These are phyloP conservation scores for Eueides isabella DNA, from an alignment of 1,140 invertebrate species.

Conservation along the genomic window DNA sequence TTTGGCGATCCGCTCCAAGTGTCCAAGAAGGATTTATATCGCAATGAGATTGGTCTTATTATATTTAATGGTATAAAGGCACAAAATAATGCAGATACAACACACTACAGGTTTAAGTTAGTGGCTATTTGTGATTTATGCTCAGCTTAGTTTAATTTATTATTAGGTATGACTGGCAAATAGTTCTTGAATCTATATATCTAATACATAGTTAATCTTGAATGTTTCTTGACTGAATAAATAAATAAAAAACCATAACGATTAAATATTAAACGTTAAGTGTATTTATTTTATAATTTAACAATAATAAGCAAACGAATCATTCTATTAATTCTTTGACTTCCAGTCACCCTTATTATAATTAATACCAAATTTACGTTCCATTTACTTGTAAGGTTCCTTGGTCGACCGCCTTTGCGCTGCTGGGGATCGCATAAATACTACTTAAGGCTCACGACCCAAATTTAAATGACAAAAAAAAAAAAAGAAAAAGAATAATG, in stretches of 20 bases:
- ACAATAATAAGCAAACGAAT: neutral
- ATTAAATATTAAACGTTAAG: too few species aligned
- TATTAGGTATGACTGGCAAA: constrained; percentile 11
- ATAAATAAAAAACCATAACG: neutral
- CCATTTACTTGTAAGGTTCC: constrained; percentile 36
- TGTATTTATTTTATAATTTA: neutral
- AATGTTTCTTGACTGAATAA: neutral
- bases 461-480: constrained; percentile 66
- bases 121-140: constrained; percentile 48
- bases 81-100: constrained; percentile 55
- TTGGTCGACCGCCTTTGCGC: constrained; percentile 62
- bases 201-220: neutral
- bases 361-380: constrained; percentile 27
- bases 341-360: constrained; percentile 12
- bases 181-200: neutral
- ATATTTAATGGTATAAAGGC: constrained; percentile 56
- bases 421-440: constrained; percentile 78
- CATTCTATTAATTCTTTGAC: neutral
- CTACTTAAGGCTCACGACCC: constrained; percentile 74
- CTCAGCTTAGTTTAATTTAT: constrained; percentile 33
- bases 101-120: constrained; percentile 42
- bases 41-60: constrained; percentile 56
- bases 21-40: constrained; percentile 76
- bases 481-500: constrained; percentile 45
- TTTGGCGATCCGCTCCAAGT: constrained; percentile 79